Conservation (phyloP, 2,888 invertebrate species). For the Capitulum mitella region DNA sequence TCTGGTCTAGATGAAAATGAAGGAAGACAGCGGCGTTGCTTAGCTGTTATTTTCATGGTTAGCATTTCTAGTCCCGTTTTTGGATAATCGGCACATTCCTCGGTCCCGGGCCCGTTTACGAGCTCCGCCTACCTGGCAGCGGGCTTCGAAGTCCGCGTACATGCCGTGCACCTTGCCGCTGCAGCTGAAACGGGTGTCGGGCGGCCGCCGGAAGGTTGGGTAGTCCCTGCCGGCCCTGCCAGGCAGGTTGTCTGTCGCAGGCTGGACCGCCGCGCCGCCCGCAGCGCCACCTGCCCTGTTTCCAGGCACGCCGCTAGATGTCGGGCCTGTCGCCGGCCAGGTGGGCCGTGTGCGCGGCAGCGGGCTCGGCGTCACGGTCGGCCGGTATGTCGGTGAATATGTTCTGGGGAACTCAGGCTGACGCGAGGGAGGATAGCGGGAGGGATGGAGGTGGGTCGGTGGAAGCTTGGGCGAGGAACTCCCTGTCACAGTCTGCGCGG, state of each 20-base stretch:
- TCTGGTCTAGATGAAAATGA: too few species aligned
- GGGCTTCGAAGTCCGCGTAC: constrained; percentile 84
- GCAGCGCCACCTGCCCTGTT: not conserved
- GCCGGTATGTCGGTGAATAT: not conserved
- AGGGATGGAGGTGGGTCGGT: too few species aligned
- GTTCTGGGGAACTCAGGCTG: not conserved
- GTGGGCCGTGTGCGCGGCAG: too few species aligned
- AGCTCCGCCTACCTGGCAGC: constrained; percentile 73
- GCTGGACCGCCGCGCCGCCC: constrained; percentile 46
- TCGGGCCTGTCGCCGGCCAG: not conserved
- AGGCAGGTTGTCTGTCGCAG: constrained; percentile 71
- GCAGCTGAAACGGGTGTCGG: constrained; percentile 71
- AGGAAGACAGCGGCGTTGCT: too few species aligned
- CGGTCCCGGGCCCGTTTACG: too few species aligned
- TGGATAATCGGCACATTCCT: too few species aligned
- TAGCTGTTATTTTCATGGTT: too few species aligned
- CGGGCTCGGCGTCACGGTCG: constrained; percentile 49
- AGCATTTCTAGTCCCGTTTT: too few species aligned
- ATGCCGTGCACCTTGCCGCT: constrained; percentile 69
- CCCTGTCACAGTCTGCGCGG: too few species aligned
- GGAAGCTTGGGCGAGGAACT: too few species aligned
- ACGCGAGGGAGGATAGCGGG: too few species aligned
- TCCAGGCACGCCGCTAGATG: not conserved
- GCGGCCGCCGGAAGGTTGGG: constrained; percentile 67
- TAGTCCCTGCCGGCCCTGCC: constrained; percentile 72